Percentiles rank a stretch among this genome's conserved stretches.
Evolutionary conservation across 1,140 invertebrate genomes (phyloP).

Genomic region (Archivesica marissinica): DNA sequence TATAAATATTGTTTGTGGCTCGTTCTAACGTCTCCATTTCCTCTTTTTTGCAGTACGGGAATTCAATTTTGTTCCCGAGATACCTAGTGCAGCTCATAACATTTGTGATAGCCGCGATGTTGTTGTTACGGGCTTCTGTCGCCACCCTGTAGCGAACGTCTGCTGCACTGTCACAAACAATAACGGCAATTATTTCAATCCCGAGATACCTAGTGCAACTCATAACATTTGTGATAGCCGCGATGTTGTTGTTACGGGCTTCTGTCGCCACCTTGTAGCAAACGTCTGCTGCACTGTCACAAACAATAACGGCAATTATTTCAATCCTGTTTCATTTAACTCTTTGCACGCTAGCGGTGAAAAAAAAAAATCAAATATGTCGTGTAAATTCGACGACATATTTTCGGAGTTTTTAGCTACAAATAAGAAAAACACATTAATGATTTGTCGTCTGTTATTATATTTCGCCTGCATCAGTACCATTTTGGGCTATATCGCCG

Average conservation of each 20-base stretch:
- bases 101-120: constrained; percentile 86
- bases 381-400: too few relatives aligned
- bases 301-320: too few relatives aligned
- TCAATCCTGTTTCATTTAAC: too few relatives aligned
- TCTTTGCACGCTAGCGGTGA: too few relatives aligned
- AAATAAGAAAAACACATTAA: too few relatives aligned
- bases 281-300: too few relatives aligned
- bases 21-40: constrained; percentile 86
- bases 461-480: too few relatives aligned
- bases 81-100: constrained; percentile 86
- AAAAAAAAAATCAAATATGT: too few relatives aligned
- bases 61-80: constrained; percentile 85
- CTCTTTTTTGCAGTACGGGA: constrained; percentile 86
- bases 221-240: constrained; percentile 86
- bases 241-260: constrained; percentile 86
- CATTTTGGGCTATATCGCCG: too few relatives aligned
- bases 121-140: constrained; percentile 86
- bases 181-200: too few relatives aligned
- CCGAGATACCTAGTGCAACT: constrained; percentile 86
- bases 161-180: background rate
- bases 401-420: too few relatives aligned
- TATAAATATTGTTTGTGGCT: constrained; percentile 86
- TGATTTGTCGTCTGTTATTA: too few relatives aligned
- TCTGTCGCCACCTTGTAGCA: constrained; percentile 85
- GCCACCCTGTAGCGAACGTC: constrained; percentile 83